Evolutionary conservation across 2,888 invertebrate genomes (phyloP).

Genomic region (Heliconius ismenius): DNA sequence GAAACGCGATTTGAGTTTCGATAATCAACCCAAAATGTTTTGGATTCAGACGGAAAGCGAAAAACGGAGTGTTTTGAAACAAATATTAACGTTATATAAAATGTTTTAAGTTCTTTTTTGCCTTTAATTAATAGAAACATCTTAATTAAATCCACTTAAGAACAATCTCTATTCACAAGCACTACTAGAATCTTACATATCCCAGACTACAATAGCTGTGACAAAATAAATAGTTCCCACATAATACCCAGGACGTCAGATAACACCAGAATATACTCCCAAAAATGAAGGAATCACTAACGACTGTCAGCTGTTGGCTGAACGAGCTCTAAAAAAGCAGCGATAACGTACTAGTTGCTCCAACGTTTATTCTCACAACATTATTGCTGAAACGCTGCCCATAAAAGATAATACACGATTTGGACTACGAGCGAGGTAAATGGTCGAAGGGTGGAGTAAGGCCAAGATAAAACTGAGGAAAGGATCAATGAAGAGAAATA

Average conservation of each 20-base stretch:
- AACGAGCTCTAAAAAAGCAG: conserved; percentile 46
- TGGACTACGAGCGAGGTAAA: conserved; percentile 53
- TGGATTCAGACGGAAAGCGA: no score
- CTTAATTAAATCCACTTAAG: background rate
- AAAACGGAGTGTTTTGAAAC: no score
- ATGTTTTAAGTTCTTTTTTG: no score
- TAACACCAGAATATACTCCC: background rate
- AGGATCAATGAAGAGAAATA: conserved; percentile 37
- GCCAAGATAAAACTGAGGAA: conserved; percentile 45
- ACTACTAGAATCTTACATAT: background rate
- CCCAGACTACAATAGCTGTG: background rate
- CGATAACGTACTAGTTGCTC: conserved; percentile 57
- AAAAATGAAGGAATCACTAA: conserved; percentile 38
- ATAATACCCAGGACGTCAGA: conserved; percentile 12
- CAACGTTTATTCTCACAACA: conserved; percentile 56
- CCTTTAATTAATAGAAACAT: background rate
- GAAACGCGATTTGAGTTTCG: no score
- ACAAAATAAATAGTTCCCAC: conserved; percentile 1
- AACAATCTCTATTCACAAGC: background rate
- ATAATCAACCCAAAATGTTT: no score
- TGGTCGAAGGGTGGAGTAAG: conserved; percentile 45
- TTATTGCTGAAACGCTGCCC: conserved; percentile 53
- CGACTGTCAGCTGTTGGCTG: conserved; percentile 43
- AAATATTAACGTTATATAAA: no score
- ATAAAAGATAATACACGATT: conserved; percentile 61